Evolutionary conservation across 2,797 vertebrate species (phyloP).

Genomic region (Lates japonicus): DNA sequence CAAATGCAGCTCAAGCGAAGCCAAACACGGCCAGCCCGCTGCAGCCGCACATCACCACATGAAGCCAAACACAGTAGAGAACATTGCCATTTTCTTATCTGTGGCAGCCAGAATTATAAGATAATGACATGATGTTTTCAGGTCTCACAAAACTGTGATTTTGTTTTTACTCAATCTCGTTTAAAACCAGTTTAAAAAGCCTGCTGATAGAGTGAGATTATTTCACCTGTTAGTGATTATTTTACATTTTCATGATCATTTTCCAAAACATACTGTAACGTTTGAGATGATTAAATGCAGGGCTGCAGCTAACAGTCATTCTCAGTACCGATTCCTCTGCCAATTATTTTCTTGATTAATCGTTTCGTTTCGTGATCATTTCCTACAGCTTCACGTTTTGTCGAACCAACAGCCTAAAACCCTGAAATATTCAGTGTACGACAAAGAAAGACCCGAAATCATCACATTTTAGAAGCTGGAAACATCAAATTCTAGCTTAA

Average conservation of each 20-base stretch:
- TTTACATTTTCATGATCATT: not conserved
- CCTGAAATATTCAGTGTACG: not conserved
- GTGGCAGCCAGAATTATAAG: conserved; percentile 41
- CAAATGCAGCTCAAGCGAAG: conserved; percentile 47
- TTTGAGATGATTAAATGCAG: not conserved
- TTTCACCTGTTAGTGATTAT: not conserved
- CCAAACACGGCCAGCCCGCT: conserved; percentile 49
- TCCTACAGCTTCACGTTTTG: not conserved
- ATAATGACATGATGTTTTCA: conserved; percentile 56
- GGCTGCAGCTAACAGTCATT: too few species aligned
- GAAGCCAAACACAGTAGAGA: conserved; percentile 61
- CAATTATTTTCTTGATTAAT: not conserved
- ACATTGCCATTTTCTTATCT: conserved; percentile 59
- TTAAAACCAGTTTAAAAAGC: not conserved
- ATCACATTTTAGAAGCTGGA: not conserved
- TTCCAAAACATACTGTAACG: not conserved
- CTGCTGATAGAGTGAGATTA: not conserved
- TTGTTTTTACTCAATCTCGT: conserved; percentile 4
- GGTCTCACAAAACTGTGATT: conserved; percentile 27
- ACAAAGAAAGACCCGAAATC: too few species aligned
- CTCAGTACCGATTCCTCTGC: too few species aligned
- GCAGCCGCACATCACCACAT: conserved; percentile 55
- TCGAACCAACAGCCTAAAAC: too few species aligned
- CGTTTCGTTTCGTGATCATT: not conserved
- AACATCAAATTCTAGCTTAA: too few species aligned